Conservation (phyloP, 1,140 invertebrate species). For the Liolophura sinensis region DNA sequence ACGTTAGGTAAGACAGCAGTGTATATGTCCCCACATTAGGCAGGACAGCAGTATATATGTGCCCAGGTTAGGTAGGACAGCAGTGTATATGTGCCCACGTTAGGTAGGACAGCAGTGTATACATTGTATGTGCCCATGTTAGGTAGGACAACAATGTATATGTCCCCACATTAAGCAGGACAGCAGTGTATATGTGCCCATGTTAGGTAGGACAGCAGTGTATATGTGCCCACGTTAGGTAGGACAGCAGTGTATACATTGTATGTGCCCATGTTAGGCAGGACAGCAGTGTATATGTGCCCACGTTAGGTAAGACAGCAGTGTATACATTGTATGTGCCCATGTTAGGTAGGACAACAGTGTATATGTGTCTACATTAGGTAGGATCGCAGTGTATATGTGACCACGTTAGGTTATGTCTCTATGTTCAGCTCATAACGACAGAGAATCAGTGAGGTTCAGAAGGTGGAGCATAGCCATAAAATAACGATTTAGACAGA, state of each 20-base stretch:
- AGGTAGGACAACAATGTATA: constrained; percentile 85
- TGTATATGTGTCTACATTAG: no score
- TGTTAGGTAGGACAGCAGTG: constrained; percentile 78
- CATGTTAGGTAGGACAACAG: constrained; percentile 77
- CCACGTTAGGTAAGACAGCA: constrained; percentile 81
- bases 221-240: no score
- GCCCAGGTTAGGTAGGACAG: constrained; percentile 79
- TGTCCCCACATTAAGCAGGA: constrained; percentile 75
- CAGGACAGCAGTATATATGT: constrained; percentile 83
- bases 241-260: constrained; percentile 84
- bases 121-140: constrained; percentile 85
- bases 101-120: constrained; percentile 79
- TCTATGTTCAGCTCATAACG: neutral
- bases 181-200: constrained; percentile 86
- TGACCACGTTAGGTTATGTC: constrained; percentile 76
- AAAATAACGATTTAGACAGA: no score
- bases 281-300: no score
- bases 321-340: constrained; percentile 89
- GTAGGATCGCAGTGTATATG: constrained; percentile 81
- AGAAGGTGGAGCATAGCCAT: no score
- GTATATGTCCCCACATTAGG: constrained; percentile 87
- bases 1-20: constrained; percentile 79
- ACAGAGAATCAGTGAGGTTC: no score
- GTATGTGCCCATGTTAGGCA: constrained; percentile 82
- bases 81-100: no score